Evolutionary conservation across 1,140 invertebrate genomes (phyloP), one percentile per base, ranked within the genome.

Genomic region (Agrypnia vestita): DNA sequence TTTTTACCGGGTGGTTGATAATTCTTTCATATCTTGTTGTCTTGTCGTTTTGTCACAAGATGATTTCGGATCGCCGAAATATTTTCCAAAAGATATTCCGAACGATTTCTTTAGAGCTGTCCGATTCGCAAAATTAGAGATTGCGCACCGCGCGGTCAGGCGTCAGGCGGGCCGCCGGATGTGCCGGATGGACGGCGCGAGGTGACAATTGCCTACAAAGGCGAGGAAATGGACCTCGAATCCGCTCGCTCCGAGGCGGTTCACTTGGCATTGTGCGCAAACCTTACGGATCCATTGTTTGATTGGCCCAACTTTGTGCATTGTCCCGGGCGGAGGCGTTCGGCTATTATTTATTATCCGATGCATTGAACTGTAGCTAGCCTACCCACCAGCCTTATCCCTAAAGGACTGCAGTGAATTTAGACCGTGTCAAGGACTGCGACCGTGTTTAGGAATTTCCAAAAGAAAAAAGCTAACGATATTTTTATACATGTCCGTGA

Each of bases 201-300:
- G 35, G 53, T 43, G 59, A 81, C 76, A 69, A 75, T 75, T 46
- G 53, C 12, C 12, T 19, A 80, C 74, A 80, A 80, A 76, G 64
- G 13, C 56, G 53, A 61, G 79, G 73, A 80, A 80, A 77, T 80
- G 79, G 76, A 44, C 74, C 79, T 71, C 25, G 51, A 80, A 80
- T 80, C 61, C 62, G 79, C 56, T 55, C 62, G 79, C 56, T 55
- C 11, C 25, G 61, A 25, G 25, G 13, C 61, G 25, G 61, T 64
- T 35, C 61, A 13, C n/a, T 13, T 43, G 11, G 21, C 12, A 64
- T 64, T 64, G 61, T 64, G 61, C 35, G 61, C 21, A 8, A 35
- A 64, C 61, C 25, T 64, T 25, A 10, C 61, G 61, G 19, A 25
- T 9, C 61, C 61, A 64, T 64, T 64, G 61, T 64, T 35, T 13